phyloP scores from a whole-genome alignment of 2,113 vertebrate genomes.

The Mus pahari region DNA sequence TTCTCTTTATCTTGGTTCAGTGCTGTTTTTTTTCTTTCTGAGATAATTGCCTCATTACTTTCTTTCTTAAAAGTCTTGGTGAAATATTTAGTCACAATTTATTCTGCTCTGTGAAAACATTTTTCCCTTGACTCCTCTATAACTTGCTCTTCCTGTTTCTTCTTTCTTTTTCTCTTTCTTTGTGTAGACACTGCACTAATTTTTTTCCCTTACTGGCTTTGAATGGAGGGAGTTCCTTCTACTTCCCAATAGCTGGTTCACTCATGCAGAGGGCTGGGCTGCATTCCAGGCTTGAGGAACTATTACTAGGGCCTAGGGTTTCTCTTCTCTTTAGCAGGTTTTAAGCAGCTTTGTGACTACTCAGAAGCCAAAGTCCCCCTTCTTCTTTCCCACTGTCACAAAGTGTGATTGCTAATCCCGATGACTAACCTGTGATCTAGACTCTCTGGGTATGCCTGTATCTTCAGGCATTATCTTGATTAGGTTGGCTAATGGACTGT shows the following conservation, averaged over 20 bases:
- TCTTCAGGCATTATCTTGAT: background rate
- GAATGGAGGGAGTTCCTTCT: background rate
- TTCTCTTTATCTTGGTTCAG: constrained; percentile 67
- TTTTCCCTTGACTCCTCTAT: background rate
- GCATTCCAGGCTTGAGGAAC: background rate
- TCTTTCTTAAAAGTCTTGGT: constrained; percentile 56
- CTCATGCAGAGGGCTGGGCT: background rate
- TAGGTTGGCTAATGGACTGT: background rate
- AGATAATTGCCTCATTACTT: constrained; percentile 76
- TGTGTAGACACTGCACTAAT: background rate
- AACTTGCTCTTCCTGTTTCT: background rate
- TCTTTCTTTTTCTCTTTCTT: background rate
- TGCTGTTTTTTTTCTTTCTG: constrained; percentile 50
- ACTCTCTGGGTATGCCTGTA: background rate
- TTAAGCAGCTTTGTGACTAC: background rate
- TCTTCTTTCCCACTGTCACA: background rate
- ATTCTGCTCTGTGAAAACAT: constrained; percentile 63
- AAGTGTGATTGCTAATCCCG: background rate
- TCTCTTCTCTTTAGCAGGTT: background rate
- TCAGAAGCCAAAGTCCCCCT: background rate
- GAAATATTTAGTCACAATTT: constrained; percentile 77
- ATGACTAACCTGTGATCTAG: too few species aligned
- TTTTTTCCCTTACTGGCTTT: background rate
- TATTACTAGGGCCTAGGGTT: background rate
- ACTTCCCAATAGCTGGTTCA: background rate